These are phyloP conservation scores for Pocillopora meandrina DNA, from an alignment of 92 coral and sea anemone species.

Conservation along the genomic window DNA sequence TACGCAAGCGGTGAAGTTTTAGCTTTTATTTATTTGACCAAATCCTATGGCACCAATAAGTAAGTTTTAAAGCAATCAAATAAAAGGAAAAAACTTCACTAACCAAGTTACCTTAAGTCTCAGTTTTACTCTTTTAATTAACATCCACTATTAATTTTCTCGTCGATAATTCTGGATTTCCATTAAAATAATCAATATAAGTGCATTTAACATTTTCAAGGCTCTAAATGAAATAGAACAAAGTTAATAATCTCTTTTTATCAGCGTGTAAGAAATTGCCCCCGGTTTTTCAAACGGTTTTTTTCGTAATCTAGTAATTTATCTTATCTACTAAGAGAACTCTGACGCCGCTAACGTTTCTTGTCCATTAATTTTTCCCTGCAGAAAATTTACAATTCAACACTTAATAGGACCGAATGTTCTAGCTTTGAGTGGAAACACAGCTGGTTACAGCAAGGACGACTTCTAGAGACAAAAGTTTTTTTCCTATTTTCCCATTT, in stretches of 20 bases:
- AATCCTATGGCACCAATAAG: background rate
- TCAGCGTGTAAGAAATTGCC: background rate
- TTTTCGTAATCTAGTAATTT: background rate
- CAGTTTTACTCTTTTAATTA: background rate
- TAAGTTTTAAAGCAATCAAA: background rate
- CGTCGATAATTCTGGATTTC: background rate
- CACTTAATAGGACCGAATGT: background rate
- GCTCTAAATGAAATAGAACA: background rate
- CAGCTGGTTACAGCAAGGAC: background rate
- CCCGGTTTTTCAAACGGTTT: slow-evolving; percentile 10
- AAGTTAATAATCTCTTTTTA: background rate
- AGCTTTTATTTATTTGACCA: background rate
- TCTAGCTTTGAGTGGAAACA: background rate
- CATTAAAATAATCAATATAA: slow-evolving; percentile 1
- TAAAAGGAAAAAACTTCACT: background rate
- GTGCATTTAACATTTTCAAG: background rate
- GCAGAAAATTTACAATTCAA: background rate
- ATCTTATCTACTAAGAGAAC: background rate
- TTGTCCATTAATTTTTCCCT: background rate
- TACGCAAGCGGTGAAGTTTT: background rate
- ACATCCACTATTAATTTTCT: background rate
- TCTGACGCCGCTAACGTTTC: background rate
- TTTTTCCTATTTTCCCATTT: background rate
- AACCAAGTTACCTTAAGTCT: background rate
- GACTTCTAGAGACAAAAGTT: background rate